Percentiles rank a stretch among this genome's conserved stretches.
Evolutionary conservation across 2,888 invertebrate species (phyloP).

Genomic region (Epistrophe eligans): DNA sequence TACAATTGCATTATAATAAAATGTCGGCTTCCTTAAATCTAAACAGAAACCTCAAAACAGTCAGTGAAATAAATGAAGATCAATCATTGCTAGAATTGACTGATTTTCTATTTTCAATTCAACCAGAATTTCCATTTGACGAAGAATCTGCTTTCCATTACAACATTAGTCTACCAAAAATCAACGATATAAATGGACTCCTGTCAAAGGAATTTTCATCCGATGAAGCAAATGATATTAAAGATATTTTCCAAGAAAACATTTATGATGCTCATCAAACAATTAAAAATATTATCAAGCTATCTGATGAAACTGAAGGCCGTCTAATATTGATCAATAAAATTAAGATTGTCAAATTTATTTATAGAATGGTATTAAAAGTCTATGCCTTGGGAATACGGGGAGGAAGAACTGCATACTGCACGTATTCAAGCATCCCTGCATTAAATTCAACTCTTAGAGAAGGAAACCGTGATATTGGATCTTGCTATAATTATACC

Average conservation of each 20-base stretch:
- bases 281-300: constrained; percentile 21
- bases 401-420: constrained; percentile 54
- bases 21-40: neutral
- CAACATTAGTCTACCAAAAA: constrained; percentile 19
- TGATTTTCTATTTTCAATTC: neutral
- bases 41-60: neutral
- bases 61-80: neutral
- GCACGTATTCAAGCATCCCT: constrained; percentile 49
- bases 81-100: neutral
- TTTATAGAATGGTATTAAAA: constrained; percentile 28
- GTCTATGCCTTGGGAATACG: constrained; percentile 31
- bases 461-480: constrained; percentile 35
- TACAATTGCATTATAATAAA: constrained; percentile 39
- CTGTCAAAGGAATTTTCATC: neutral
- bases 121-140: neutral
- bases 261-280: constrained; percentile 20
- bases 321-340: constrained; percentile 48
- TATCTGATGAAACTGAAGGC: constrained; percentile 20
- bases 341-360: constrained; percentile 53
- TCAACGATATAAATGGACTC: neutral
- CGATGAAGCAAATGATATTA: constrained; percentile 46
- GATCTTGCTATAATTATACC: constrained; percentile 42
- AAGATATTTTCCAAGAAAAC: constrained; percentile 48
- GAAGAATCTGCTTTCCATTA: neutral
- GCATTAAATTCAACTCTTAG: constrained; percentile 50